phyloP scores from a whole-genome alignment of 2,888 invertebrate species.

The Tinea trinotella region DNA sequence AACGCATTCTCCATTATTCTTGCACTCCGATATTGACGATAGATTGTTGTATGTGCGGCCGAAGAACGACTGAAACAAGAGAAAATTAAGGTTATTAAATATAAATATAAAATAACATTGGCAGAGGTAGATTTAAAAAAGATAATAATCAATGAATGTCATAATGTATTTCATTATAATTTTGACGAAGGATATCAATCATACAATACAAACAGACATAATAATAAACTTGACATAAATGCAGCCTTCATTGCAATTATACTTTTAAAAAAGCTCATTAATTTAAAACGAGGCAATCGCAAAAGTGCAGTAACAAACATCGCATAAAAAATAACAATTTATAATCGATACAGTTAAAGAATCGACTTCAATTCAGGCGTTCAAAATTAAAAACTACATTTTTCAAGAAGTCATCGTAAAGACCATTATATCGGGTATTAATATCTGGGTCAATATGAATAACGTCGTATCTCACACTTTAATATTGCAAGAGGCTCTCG shows the following conservation, averaged over 20 bases:
- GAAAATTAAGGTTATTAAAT: conserved; percentile 30
- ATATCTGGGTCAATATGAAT: conserved; percentile 62
- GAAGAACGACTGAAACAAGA: conserved; percentile 89
- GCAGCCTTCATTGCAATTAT: not conserved
- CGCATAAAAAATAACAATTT: conserved; percentile 65
- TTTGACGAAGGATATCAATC: conserved; percentile 4
- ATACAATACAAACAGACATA: conserved; percentile 1
- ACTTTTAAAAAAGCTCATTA: conserved; percentile 33
- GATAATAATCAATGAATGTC: not conserved
- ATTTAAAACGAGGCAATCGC: conserved; percentile 34
- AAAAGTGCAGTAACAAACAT: conserved; percentile 39
- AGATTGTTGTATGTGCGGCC: conserved; percentile 93
- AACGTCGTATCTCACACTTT: conserved; percentile 65
- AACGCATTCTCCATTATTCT: conserved; percentile 91
- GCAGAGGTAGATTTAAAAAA: not conserved
- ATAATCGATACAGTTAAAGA: conserved; percentile 63
- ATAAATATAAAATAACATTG: not conserved
- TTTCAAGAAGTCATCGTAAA: conserved; percentile 72
- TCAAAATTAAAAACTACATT: conserved; percentile 63
- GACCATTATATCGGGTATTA: conserved; percentile 49
- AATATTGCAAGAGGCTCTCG: conserved; percentile 36
- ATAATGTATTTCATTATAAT: not conserved
- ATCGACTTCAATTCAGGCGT: conserved; percentile 46
- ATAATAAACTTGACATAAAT: conserved; percentile 2
- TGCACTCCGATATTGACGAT: conserved; percentile 90